Evolutionary conservation across 1,140 invertebrate species (phyloP).

Genomic region (Drosophila paulistorum): DNA sequence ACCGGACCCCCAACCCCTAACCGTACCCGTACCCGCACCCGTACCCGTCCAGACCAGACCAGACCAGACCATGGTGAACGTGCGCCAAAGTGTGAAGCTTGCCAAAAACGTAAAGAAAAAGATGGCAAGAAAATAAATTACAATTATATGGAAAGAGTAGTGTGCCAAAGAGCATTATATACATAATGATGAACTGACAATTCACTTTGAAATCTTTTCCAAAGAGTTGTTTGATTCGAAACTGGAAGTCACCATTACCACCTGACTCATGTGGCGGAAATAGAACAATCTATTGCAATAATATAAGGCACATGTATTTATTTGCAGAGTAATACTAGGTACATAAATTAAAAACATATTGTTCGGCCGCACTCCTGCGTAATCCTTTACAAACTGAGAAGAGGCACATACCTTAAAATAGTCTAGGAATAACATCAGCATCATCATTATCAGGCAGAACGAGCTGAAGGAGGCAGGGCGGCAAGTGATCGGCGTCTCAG

Average conservation of each 20-base stretch:
- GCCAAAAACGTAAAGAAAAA: slow-evolving; percentile 65
- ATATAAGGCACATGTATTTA: slow-evolving; percentile 51
- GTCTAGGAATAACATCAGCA: slow-evolving; percentile 21
- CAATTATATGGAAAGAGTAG: slow-evolving; percentile 57
- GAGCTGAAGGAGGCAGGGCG: slow-evolving; percentile 25
- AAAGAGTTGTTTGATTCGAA: background rate
- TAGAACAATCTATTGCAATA: slow-evolving; percentile 26
- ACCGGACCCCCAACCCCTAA: slow-evolving; percentile 6
- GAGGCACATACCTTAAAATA: slow-evolving; percentile 57
- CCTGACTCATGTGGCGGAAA: slow-evolving; percentile 51
- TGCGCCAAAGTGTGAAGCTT: slow-evolving; percentile 66
- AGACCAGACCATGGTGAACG: slow-evolving; percentile 46
- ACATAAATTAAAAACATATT: slow-evolving; percentile 77
- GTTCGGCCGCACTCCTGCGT: slow-evolving; percentile 43
- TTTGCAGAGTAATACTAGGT: slow-evolving; percentile 29
- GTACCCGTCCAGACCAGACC: background rate
- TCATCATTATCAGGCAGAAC: background rate
- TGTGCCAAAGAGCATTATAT: slow-evolving; percentile 38
- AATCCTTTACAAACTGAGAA: background rate
- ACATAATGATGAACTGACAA: slow-evolving; percentile 50
- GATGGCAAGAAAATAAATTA: slow-evolving; percentile 56
- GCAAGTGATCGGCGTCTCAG: slow-evolving; percentile 54
- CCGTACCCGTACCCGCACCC: too few species aligned
- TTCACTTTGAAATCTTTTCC: background rate
- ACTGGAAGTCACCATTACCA: slow-evolving; percentile 2